These are phyloP conservation scores for Ferdinandea cuprea DNA, from an alignment of 2,888 invertebrate genomes.

Conservation along the genomic window DNA sequence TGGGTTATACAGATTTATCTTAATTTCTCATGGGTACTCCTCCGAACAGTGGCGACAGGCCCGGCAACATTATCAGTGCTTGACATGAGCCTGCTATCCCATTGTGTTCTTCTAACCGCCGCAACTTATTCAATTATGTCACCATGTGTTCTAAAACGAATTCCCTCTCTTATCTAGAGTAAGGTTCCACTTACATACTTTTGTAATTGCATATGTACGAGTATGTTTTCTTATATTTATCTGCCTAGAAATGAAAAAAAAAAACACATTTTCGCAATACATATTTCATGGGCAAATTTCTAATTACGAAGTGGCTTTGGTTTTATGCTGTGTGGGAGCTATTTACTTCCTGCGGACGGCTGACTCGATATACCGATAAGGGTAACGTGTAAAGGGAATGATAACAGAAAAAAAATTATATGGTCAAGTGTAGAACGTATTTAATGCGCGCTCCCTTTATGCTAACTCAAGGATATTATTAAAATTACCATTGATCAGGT, in stretches of 20 bases:
- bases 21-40: slow-evolving; percentile 72
- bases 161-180: slow-evolving; percentile 59
- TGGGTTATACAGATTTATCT: slow-evolving; percentile 68
- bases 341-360: slow-evolving; percentile 49
- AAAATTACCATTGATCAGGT: too few relatives aligned
- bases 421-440: too few relatives aligned
- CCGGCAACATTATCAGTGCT: slow-evolving; percentile 41
- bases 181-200: slow-evolving; percentile 64
- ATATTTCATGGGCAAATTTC: slow-evolving; percentile 70
- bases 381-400: background rate
- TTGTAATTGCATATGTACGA: too few relatives aligned
- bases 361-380: background rate
- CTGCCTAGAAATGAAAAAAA: slow-evolving; percentile 43
- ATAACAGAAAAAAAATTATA: background rate
- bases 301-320: slow-evolving; percentile 58
- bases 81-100: slow-evolving; percentile 55
- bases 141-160: slow-evolving; percentile 68
- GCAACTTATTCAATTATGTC: slow-evolving; percentile 69
- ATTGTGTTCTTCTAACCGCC: slow-evolving; percentile 48
- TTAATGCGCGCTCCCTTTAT: too few relatives aligned
- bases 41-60: slow-evolving; percentile 28
- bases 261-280: slow-evolving; percentile 62
- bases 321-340: slow-evolving; percentile 35
- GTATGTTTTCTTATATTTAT: slow-evolving; percentile 22
- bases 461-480: too few relatives aligned